Conservation (phyloP, 2,113 vertebrate genomes). For the Actinemys pallida region DNA sequence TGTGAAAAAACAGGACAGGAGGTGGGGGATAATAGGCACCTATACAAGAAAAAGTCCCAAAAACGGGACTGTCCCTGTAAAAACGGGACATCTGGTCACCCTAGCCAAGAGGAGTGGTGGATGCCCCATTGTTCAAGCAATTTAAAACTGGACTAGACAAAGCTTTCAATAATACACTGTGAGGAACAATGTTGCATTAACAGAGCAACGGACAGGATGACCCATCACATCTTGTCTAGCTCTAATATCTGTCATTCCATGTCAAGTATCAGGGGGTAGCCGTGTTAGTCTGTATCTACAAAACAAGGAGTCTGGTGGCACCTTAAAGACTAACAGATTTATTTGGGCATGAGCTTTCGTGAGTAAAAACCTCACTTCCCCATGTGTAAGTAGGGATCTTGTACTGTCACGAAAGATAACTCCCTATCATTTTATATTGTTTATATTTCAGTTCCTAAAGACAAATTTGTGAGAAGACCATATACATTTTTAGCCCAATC, state of each 20-base stretch:
- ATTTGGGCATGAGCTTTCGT: too few relatives aligned
- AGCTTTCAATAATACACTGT: background rate
- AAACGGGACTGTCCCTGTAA: too few relatives aligned
- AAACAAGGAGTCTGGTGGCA: too few relatives aligned
- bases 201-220: background rate
- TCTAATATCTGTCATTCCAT: conserved; percentile 18
- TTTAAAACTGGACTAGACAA: conserved; percentile 1
- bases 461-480: conserved; percentile 26
- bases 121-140: background rate
- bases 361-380: too few relatives aligned
- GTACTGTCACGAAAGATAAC: conserved; percentile 23
- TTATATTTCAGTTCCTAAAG: conserved; percentile 58
- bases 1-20: too few relatives aligned
- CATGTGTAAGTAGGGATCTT: conserved; percentile 11
- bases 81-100: too few relatives aligned
- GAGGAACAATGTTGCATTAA: background rate
- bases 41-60: too few relatives aligned
- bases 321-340: too few relatives aligned
- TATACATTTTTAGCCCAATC: conserved; percentile 44
- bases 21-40: too few relatives aligned
- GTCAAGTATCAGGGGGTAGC: too few relatives aligned
- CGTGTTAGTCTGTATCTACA: too few relatives aligned
- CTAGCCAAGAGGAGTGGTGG: background rate
- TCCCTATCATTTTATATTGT: conserved; percentile 49
- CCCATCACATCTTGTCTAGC: background rate